Percentiles rank a stretch among this genome's conserved stretches.
Conservation (phyloP, 2,797 vertebrate genomes). For the Poeciliopsis paucimaculata region DNA sequence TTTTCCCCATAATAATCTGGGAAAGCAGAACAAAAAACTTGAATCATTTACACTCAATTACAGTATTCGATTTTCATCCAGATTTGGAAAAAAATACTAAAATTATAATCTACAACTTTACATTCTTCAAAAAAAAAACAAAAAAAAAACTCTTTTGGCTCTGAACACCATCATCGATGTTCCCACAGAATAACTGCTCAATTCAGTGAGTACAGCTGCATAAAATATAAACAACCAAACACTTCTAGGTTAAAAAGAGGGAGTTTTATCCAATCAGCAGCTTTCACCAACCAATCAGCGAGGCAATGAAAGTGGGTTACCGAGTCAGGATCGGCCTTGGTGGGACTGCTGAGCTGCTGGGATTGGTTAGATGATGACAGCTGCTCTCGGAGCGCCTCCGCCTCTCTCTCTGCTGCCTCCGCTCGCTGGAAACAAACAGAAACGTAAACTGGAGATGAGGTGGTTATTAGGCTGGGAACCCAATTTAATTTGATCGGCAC, state of each 20-base stretch:
- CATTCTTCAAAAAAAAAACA: not conserved
- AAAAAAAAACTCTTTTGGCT: not conserved
- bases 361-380: slow-evolving; percentile 92
- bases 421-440: slow-evolving; percentile 85
- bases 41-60: not conserved
- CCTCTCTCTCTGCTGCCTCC: slow-evolving; percentile 94
- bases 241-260: slow-evolving; percentile 27
- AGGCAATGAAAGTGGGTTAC: slow-evolving; percentile 76
- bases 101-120: not conserved
- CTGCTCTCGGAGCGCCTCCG: slow-evolving; percentile 91
- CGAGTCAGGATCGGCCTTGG: slow-evolving; percentile 90
- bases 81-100: no score
- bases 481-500: not conserved
- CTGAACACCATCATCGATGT: slow-evolving; percentile 18
- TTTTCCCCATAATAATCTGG: not conserved
- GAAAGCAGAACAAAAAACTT: not conserved
- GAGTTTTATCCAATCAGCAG: slow-evolving; percentile 55
- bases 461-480: not conserved
- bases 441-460: slow-evolving; percentile 21
- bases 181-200: slow-evolving; percentile 15
- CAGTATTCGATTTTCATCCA: not conserved
- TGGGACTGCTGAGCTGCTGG: slow-evolving; percentile 87
- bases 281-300: slow-evolving; percentile 21
- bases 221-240: slow-evolving; percentile 26
- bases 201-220: slow-evolving; percentile 14